A percentile compares a stretch with the other conserved stretches of the same genome.
These are phyloP conservation scores for Denticeps clupeoides DNA, from an alignment of 2,797 vertebrate genomes.

Conservation along the genomic window DNA sequence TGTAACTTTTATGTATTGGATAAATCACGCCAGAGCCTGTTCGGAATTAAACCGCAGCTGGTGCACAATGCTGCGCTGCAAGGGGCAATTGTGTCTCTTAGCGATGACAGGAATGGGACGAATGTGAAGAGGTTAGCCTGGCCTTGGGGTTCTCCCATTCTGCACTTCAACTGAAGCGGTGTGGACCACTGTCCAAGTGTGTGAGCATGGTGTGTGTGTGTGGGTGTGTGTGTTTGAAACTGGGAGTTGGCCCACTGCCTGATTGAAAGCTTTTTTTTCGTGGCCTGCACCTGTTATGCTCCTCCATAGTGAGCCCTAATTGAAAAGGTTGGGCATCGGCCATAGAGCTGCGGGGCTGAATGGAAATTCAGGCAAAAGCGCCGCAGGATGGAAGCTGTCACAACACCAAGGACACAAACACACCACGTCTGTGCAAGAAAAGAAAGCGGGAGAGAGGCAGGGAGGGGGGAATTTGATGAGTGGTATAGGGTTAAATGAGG, in stretches of 20 bases:
- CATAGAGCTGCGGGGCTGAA: conserved; percentile 36
- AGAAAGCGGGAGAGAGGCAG: conserved; percentile 7
- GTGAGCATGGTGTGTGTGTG: neutral
- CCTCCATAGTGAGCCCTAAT: conserved; percentile 35
- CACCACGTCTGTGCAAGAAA: neutral
- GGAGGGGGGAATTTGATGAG: neutral
- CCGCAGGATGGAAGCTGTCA: conserved; percentile 46
- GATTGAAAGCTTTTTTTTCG: conserved; percentile 35
- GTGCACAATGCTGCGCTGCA: neutral
- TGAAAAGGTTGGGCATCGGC: conserved; percentile 33
- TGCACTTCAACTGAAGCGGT: conserved; percentile 12
- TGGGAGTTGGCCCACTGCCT: conserved; percentile 30
- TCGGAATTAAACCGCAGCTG: conserved; percentile 10
- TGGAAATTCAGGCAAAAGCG: conserved; percentile 43
- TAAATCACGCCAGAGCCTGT: conserved; percentile 4
- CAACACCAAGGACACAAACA: conserved; percentile 33
- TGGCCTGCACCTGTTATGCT: conserved; percentile 48
- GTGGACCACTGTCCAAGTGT: conserved; percentile 11
- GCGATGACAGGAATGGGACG: neutral
- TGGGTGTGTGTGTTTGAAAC: neutral
- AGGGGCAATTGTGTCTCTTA: too few relatives aligned
- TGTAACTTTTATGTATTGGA: conserved; percentile 11
- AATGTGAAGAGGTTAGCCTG: neutral
- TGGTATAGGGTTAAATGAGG: too few relatives aligned
- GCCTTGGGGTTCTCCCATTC: neutral